Evolutionary conservation across 2,113 vertebrate species (phyloP).

Genomic region (Sterna hirundo): DNA sequence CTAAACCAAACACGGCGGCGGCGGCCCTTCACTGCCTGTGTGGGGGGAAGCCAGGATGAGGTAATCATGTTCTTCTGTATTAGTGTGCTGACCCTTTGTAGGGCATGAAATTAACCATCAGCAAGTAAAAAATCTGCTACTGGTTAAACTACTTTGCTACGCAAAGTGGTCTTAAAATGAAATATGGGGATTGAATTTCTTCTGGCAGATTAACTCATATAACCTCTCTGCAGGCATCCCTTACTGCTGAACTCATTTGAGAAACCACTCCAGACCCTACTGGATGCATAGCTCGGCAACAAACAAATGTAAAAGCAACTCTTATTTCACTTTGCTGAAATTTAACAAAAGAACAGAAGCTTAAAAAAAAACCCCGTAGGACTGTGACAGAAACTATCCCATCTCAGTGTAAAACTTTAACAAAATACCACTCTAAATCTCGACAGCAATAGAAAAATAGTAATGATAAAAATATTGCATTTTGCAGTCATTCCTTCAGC

Average conservation of each 20-base stretch:
- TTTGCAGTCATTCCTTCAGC: background rate
- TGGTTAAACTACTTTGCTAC: constrained; percentile 80
- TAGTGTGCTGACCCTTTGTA: constrained; percentile 75
- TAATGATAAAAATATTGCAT: background rate
- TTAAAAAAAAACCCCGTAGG: background rate
- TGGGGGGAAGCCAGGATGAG: constrained; percentile 43
- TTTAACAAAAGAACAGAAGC: background rate
- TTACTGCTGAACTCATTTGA: constrained; percentile 54
- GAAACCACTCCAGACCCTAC: constrained; percentile 20
- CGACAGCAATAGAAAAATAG: background rate
- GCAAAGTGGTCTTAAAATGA: constrained; percentile 77
- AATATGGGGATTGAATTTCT: constrained; percentile 76
- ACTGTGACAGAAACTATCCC: background rate
- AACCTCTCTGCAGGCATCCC: constrained; percentile 68
- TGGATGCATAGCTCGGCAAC: background rate
- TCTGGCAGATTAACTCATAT: constrained; percentile 72
- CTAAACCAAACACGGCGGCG: constrained; percentile 20
- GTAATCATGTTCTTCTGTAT: constrained; percentile 68
- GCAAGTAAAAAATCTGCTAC: constrained; percentile 75
- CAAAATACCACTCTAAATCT: background rate
- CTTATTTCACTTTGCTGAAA: background rate
- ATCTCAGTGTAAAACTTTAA: background rate
- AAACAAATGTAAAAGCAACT: background rate
- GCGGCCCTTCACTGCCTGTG: background rate
- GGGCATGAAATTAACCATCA: constrained; percentile 79